These are phyloP conservation scores for Mormoops blainvillei DNA, from an alignment of 2,113 vertebrate genomes.

Conservation along the genomic window DNA sequence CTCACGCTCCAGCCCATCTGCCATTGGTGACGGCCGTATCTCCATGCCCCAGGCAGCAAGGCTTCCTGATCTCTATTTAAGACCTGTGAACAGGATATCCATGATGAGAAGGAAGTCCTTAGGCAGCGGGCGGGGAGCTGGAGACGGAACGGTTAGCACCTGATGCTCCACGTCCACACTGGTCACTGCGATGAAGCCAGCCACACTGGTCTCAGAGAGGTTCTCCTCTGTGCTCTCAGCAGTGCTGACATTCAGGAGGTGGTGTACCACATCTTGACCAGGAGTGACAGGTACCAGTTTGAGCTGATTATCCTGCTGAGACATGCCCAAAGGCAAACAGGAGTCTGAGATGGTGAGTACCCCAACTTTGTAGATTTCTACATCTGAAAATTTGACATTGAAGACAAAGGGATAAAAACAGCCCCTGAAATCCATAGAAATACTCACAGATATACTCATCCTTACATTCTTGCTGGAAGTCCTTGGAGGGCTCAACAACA, in stretches of 20 bases:
- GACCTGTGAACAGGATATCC: conserved; percentile 99
- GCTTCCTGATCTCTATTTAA: conserved; percentile 79
- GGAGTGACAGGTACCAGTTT: conserved; percentile 96
- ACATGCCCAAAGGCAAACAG: conserved; percentile 96
- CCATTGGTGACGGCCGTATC: neutral
- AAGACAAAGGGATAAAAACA: conserved; percentile 96
- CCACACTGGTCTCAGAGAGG: conserved; percentile 90
- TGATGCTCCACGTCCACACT: conserved; percentile 93
- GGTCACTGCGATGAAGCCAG: conserved; percentile 96
- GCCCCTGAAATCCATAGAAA: conserved; percentile 96
- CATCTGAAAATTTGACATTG: conserved; percentile 96
- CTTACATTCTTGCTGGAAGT: conserved; percentile 90
- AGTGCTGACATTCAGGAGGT: conserved; percentile 94
- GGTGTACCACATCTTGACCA: conserved; percentile 95
- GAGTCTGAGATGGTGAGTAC: conserved; percentile 98
- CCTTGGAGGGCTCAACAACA: conserved; percentile 95
- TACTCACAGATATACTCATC: conserved; percentile 97
- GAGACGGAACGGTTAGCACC: conserved; percentile 94
- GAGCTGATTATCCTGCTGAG: conserved; percentile 97
- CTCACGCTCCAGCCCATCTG: conserved; percentile 9
- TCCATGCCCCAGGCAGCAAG: neutral
- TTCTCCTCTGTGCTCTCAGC: conserved; percentile 87
- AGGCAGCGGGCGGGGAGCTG: conserved; percentile 92
- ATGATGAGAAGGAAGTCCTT: conserved; percentile 96
- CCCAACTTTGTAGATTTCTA: conserved; percentile 97